Base-by-base conservation (phyloP, 2,888 invertebrate species). In the Drosophila ochracea region DNA sequence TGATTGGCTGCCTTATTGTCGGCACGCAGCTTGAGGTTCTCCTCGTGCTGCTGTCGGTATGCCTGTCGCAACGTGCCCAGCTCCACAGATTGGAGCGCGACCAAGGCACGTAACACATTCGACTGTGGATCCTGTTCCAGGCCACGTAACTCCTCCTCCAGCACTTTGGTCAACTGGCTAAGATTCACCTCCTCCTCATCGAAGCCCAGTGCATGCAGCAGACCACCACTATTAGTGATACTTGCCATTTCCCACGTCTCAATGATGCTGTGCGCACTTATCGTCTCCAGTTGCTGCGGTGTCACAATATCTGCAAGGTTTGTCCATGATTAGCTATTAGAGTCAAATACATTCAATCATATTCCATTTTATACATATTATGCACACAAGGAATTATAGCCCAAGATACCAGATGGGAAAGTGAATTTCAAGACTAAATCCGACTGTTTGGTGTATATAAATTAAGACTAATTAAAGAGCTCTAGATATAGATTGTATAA, bases 1-100 rank as follows among this genome's bases (percentile, higher is more conserved):
- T 96, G 95, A 91, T 98, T 97, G 0, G 98, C 97, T 91, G 97
- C 97, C 28, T 95, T 94, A 25, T 98, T 95, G 90, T 98, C 97
- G 16, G 94, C 94, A 74, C 96, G 96, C 47, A 98, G 93, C 92
- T 98, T 98, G 82, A 97, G 96, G 63, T 97, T 95, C 92, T 98
- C 98, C 37, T 95, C 95, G 58, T 94, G 94, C 83, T 96, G 94
- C 82, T 96, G 96, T 68, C 96, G 96, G 84, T 96, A 91, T 50
- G 94, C 93, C 81, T 94, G 94, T 91, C 95, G 95, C 47, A 96
- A 91, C 78, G 94, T 94, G 31, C 94, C 94, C n/a, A 95, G 94
- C 89, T 97, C 96, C 21, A 96, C 94, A 66, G 96, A 95, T 84
- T 96, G 95, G 9, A 97, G 93, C 11, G 95, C 94, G 35, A 96